phyloP scores from a whole-genome alignment of 2,888 invertebrate genomes.

The Oscheius onirici region DNA sequence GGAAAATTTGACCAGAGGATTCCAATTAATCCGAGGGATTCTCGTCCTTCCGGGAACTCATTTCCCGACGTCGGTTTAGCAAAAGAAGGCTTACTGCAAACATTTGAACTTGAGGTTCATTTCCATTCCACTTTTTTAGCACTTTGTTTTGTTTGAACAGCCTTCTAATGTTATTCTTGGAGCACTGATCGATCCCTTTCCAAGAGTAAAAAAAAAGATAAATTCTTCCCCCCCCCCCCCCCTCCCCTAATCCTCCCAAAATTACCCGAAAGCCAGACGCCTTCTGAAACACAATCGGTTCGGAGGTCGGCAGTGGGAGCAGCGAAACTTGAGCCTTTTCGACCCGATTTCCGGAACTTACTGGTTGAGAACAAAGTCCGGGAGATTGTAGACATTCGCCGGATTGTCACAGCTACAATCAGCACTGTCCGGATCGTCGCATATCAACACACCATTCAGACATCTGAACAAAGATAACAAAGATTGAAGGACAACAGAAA shows the following conservation, averaged over 20 bases:
- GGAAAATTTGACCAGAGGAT: too few relatives aligned
- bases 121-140: not conserved
- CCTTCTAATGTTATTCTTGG: too few relatives aligned
- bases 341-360: constrained; percentile 33
- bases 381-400: constrained; percentile 50
- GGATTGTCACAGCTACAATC: constrained; percentile 46
- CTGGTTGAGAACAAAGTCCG: constrained; percentile 51
- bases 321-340: constrained; percentile 14
- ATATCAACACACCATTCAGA: constrained; percentile 43
- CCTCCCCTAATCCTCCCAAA: too few relatives aligned
- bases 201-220: too few relatives aligned
- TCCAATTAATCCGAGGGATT: too few relatives aligned
- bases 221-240: too few relatives aligned
- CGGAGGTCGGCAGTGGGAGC: constrained; percentile 8
- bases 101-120: not conserved
- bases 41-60: too few relatives aligned
- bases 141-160: too few relatives aligned
- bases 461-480: not conserved
- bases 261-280: not conserved
- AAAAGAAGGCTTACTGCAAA: too few relatives aligned
- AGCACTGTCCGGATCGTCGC: constrained; percentile 11
- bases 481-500: not conserved
- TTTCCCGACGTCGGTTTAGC: too few relatives aligned
- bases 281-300: constrained; percentile 24
- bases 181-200: not conserved